These are phyloP conservation scores for Ophion obscuratus DNA, from an alignment of 2,888 invertebrate genomes.

Conservation along the genomic window DNA sequence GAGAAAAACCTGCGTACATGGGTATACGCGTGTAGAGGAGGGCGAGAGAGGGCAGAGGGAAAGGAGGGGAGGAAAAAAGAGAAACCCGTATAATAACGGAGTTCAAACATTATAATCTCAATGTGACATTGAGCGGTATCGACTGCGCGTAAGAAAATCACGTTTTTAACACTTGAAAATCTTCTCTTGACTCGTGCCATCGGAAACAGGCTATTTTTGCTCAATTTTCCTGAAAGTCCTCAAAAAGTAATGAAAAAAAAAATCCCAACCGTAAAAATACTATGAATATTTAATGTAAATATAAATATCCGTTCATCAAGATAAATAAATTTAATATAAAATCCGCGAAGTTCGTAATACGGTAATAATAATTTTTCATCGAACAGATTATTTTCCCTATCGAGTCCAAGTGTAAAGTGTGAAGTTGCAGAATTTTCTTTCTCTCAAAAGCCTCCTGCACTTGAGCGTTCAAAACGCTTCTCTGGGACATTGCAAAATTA, in stretches of 20 bases:
- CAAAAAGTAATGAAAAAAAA: not conserved
- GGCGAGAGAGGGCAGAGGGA: slow-evolving; percentile 26
- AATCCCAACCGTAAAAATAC: not conserved
- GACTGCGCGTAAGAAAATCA: slow-evolving; percentile 60
- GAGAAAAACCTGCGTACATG: not conserved
- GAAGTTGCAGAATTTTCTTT: not conserved
- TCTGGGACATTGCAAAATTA: slow-evolving; percentile 34
- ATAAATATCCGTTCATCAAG: too few species aligned
- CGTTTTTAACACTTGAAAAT: slow-evolving; percentile 30
- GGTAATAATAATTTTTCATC: not conserved
- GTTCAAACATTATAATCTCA: slow-evolving; percentile 73
- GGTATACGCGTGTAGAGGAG: not conserved
- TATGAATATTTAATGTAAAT: too few species aligned
- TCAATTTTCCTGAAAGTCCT: not conserved
- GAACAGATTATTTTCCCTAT: not conserved
- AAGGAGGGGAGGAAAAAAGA: slow-evolving; percentile 25
- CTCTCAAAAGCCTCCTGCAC: not conserved
- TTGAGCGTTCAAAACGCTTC: slow-evolving; percentile 18
- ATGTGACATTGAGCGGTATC: slow-evolving; percentile 71
- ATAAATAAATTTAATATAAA: too few species aligned
- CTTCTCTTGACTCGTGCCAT: not conserved
- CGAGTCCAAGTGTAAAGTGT: not conserved
- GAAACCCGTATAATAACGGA: slow-evolving; percentile 62
- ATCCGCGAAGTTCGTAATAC: too few species aligned
- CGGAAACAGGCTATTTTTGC: not conserved